Evolutionary conservation across 2,113 vertebrate species (phyloP).

Genomic region (Oryctolagus cuniculus): DNA sequence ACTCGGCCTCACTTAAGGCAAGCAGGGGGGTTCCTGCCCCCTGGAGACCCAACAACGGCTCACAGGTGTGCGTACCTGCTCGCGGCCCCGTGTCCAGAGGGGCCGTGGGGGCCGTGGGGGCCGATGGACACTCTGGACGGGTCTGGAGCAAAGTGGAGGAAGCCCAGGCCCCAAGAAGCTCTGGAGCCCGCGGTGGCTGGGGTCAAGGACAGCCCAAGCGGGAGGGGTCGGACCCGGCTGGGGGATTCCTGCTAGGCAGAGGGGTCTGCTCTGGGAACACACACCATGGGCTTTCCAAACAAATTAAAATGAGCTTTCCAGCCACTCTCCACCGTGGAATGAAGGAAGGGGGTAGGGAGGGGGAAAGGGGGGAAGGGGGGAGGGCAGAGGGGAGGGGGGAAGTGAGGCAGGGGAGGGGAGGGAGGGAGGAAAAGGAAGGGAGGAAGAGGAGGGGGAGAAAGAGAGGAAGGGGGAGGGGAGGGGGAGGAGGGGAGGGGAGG

Average conservation of each 20-base stretch:
- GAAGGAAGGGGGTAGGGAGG: neutral
- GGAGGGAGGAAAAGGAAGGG: too few relatives aligned
- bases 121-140: slow-evolving; percentile 80
- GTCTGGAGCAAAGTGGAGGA: slow-evolving; percentile 77
- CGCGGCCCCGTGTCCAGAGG: slow-evolving; percentile 79
- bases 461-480: too few relatives aligned
- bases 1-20: slow-evolving; percentile 86
- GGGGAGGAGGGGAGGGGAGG: too few relatives aligned
- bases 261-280: neutral
- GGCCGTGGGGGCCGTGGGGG: neutral
- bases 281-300: too few relatives aligned
- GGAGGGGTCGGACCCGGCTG: neutral
- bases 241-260: neutral
- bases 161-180: slow-evolving; percentile 68
- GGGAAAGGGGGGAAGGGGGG: neutral
- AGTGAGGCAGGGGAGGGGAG: neutral
- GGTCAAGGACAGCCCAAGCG: neutral
- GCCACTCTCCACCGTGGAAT: slow-evolving; percentile 55
- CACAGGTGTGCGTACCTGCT: slow-evolving; percentile 90
- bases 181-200: neutral
- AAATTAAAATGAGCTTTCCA: slow-evolving; percentile 42
- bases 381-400: neutral
- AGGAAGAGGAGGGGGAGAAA: too few relatives aligned
- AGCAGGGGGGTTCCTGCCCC: slow-evolving; percentile 77
- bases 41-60: slow-evolving; percentile 88